Evolutionary conservation across 35 echinoderm and acorn worm species (phyloP), one percentile per base, ranked within the genome.

Genomic region (Patiria miniata): DNA sequence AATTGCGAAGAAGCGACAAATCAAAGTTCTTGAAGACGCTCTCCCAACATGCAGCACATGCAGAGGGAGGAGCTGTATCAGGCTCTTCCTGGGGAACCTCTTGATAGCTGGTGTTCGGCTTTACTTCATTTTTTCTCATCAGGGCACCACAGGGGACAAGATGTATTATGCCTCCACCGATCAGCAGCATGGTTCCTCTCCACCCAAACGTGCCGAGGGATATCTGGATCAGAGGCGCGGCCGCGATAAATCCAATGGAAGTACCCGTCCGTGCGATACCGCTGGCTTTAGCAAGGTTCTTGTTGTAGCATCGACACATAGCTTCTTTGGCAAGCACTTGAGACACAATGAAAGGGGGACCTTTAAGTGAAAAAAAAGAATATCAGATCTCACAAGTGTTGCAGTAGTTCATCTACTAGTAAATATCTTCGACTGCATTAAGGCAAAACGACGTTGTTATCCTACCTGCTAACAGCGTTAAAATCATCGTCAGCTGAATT

Each of bases 171-270:
- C 14, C 22, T 65, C 60, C 60, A 21, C 60, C n/a, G 8, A 65
- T 65, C 21, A 65, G 12, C n/a, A 65, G 30, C 60, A 65, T 65
- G 12, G 60, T 65, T 65, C 60, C 60, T n/a, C 60, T n/a, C 60
- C 60, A 65, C 7, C 60, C 60, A 32, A 18, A 65, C 21, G 60
- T 65, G 60, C 12, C 22, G 60, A 65, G 60, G n/a, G 7, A 65
- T 32, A 65, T 0, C 60, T 65, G 60, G 22, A 65, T 21, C 7
- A 65, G 60, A 65, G 60, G 60, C 2, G 60, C 60, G 21, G 18
- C 58, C 18, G 12, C 42, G 42, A 12, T 12, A 4, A 47, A 12
- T 6, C 42, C 42, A 47, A 47, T 12, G 12, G 42, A 47, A 47
- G 42, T 6, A 47, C 42, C 42, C 4, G 42, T 47, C 42, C 12